Conservation (phyloP, 2,797 vertebrate species). For the Labeo calbasu region DNA sequence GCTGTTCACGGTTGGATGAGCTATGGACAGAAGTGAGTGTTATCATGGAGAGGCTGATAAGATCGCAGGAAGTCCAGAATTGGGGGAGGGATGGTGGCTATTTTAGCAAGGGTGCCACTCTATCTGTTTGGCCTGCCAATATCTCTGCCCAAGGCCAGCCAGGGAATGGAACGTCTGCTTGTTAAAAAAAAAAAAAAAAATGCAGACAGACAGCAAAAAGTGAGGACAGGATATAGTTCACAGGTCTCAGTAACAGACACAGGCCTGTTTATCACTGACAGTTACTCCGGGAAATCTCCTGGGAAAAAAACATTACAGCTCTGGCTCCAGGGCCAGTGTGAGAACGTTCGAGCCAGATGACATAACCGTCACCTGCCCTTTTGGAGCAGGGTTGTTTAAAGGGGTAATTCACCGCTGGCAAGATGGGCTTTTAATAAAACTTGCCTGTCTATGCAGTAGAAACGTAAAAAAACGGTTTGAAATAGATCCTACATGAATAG, state of each 20-base stretch:
- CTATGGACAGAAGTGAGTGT: conserved; percentile 38
- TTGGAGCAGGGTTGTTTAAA: neutral
- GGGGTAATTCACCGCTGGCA: neutral
- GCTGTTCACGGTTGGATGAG: conserved; percentile 30
- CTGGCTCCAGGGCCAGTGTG: conserved; percentile 17
- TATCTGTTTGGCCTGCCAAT: conserved; percentile 53
- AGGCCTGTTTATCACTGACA: conserved; percentile 32
- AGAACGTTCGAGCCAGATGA: neutral
- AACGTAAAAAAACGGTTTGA: neutral
- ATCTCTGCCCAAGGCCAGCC: conserved; percentile 51
- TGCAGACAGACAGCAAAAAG: conserved; percentile 39
- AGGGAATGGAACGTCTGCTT: conserved; percentile 57
- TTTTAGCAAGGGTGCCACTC: conserved; percentile 54
- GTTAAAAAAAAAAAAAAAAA: conserved; percentile 61
- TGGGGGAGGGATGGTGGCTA: conserved; percentile 28
- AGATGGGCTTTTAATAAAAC: neutral
- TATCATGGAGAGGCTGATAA: conserved; percentile 53
- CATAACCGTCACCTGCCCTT: neutral
- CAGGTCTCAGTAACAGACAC: conserved; percentile 34
- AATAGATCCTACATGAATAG: neutral
- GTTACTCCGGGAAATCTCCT: neutral
- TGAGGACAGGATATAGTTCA: conserved; percentile 26
- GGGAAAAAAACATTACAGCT: conserved; percentile 10
- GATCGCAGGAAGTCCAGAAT: conserved; percentile 44
- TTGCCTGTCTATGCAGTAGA: no score